A percentile compares a stretch with the other conserved stretches of the same genome.
phyloP scores from a whole-genome alignment of 2,888 invertebrate genomes.

The Steromphala cineraria region DNA sequence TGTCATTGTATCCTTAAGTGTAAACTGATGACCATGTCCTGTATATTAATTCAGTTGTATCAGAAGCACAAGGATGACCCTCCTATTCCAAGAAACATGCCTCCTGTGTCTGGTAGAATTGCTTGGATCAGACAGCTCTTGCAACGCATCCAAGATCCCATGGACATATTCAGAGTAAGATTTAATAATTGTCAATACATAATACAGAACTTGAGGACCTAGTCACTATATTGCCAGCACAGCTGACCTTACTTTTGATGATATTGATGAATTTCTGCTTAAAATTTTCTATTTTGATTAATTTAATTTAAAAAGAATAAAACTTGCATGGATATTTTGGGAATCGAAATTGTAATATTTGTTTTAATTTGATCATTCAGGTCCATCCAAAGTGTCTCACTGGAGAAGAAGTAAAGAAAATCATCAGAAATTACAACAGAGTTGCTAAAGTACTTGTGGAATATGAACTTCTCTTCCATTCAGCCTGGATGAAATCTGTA shows the following conservation, averaged over 20 bases:
- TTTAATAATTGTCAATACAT: neutral
- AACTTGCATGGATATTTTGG: no score
- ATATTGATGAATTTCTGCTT: no score
- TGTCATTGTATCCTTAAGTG: no score
- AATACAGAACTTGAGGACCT: no score
- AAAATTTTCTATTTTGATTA: no score
- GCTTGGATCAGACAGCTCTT: slow-evolving; percentile 89
- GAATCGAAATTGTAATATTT: no score
- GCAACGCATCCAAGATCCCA: slow-evolving; percentile 84
- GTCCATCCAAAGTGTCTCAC: slow-evolving; percentile 58
- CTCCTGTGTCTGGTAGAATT: slow-evolving; percentile 87
- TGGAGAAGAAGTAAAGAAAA: slow-evolving; percentile 64
- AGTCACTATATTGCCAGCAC: no score
- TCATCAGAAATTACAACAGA: slow-evolving; percentile 82
- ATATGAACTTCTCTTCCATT: slow-evolving; percentile 88
- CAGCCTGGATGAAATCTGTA: slow-evolving; percentile 86
- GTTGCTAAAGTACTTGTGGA: slow-evolving; percentile 87
- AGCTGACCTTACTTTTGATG: no score
- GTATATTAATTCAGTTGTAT: slow-evolving; percentile 76
- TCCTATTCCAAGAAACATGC: slow-evolving; percentile 84
- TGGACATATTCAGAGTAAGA: slow-evolving; percentile 79
- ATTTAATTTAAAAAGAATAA: no score
- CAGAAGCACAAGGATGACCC: slow-evolving; percentile 87
- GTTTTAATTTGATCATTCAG: slow-evolving; percentile 32
- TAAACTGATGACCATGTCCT: neutral